Evolutionary conservation across 2,888 invertebrate species (phyloP), one percentile per base, ranked within the genome.

Genomic region (Philhelius pedissequus): DNA sequence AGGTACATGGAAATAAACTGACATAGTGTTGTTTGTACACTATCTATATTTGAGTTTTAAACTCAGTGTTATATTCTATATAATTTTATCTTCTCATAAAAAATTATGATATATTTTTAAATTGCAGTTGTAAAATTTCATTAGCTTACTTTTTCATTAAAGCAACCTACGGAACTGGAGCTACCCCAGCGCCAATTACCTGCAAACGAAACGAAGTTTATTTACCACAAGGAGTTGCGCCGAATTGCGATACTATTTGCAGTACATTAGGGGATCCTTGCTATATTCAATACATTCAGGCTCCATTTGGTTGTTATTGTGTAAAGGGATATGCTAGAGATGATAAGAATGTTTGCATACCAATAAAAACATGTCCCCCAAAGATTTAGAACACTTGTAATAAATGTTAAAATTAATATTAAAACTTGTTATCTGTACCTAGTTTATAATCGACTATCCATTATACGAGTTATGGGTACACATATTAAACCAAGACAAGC

Each of bases 161-260:
- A 4, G 56, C 2, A 9, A 40, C 15, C 11, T 6, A n/a, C 6
- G 56, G 32, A 18, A n/a, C 3, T n/a, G n/a, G n/a, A n/a, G n/a
- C n/a, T n/a, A n/a, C 3, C 18, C 4, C 60, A 6, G 40, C 73
- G 8, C 68, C 68, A 54, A 73, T 2, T 0, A n/a, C 25, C 1
- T 73, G 77, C 7, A 60, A 32, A 0, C 11, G 6, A 3, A 82
- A 77, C 22, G 68, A 73, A 15, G 32, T 73, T 9, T 77, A 77
- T 20, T 22, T 82, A 0, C 30, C 18, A 5, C 68, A 77, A 62
- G 68, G 68, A 7, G 9, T 7, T 0, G 82, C 82, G 9, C 82
- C 82, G 27, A 73, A 73, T 11, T 82, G 82, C n/a, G 68, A 82
- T 15, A 77, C 77, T 1, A 62, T 64, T 3, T 82, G 77, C 48